Evolutionary conservation across 1,140 invertebrate species (phyloP), one percentile per base, ranked within the genome.

Genomic region (Drosophila busckii): DNA sequence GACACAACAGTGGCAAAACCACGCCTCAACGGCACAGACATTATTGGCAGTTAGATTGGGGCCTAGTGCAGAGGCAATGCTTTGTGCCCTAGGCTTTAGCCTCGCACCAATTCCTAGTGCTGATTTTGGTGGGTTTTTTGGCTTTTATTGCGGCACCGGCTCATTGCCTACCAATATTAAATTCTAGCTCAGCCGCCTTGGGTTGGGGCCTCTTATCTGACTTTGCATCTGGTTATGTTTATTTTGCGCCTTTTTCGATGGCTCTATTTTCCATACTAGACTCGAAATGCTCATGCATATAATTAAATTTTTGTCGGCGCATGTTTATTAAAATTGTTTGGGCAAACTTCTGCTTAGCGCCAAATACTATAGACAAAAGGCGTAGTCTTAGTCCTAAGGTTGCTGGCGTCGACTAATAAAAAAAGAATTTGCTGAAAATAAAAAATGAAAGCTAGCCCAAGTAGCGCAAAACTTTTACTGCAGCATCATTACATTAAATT

Each of bases 131-230:
- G 63, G n/a, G n/a, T n/a, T n/a, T 56, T 68, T 61, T 46, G 75
- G 73, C 58, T 80, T 82, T 80, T 82, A 80, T 82, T 80, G 73
- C 75, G 69, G n/a, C 65, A 23, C 48, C 49, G 69, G 64, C 69
- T 82, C 75, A 80, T 80, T 80, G 75, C 75, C 75, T 83, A 75
- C 75, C 75, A 75, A 80, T 80, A 80, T 80, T 80, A 82, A 80
- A 82, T 80, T 80, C 82, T 28, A 64, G 75, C 75, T 69, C 62
- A 82, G 67, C 58, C 52, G 4, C 38, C 38, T 42, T 66, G 68
- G 75, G 75, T 82, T 82, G 82, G 73, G 75, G 69, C 31, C 48
- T 52, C 46, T 50, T 80, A 82, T 80, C 75, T 62, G 75, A 45
- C 59, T 69, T 61, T 83, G 64, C 75, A 75, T 80, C 69, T 82